Base-by-base conservation (phyloP, 2,113 vertebrate genomes). In the Oryzias curvinotus region DNA sequence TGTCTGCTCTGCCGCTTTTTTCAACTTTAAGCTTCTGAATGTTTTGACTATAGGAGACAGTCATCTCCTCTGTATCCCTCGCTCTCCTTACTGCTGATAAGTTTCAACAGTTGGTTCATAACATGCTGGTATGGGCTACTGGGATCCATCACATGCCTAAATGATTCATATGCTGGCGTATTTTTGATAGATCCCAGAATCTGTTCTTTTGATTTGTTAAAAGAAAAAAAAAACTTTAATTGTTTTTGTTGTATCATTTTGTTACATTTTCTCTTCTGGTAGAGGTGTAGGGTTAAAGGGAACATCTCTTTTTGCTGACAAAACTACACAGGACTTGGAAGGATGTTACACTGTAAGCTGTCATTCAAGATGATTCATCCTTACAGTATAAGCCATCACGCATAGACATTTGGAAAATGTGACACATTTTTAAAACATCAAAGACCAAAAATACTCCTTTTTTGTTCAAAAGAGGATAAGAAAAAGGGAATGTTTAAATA, bases 21-120 rank as follows among this genome's bases (percentile, higher is more conserved):
- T 15, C 2, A 60, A 25, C 21, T 63, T 50, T n/a, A n/a, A 42
- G 47, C 48, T 41, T 23, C 7, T 17, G 5, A 1, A 63, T 83
- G 75, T 80, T 82, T 82, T 82, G 78, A 16, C 80, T 82, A 42
- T 7, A 8, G 16, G 26, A 82, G 80, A 85, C 75, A 80, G 72
- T 21, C 50, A 72, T 83, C 68, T 79, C 70, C 10, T 46, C 28
- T 43, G 47, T 5, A 17, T 19, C 49, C 41, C 4, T 0, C 1
- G 19, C 43, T 41, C 48, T 30, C 4, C n/a, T 18, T 5, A 8
- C 3, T 16, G 12, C 68, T 52, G 71, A 65, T 18, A 59, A 52
- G 23, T 15, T 65, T 58, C 51, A 21, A 8, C 36, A 52, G 28
- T 30, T 47, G 18, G 42, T 16, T 48, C n/a, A 57, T 52, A 58